phyloP scores from a whole-genome alignment of 2,888 invertebrate species.

The Diarsia rubi region DNA sequence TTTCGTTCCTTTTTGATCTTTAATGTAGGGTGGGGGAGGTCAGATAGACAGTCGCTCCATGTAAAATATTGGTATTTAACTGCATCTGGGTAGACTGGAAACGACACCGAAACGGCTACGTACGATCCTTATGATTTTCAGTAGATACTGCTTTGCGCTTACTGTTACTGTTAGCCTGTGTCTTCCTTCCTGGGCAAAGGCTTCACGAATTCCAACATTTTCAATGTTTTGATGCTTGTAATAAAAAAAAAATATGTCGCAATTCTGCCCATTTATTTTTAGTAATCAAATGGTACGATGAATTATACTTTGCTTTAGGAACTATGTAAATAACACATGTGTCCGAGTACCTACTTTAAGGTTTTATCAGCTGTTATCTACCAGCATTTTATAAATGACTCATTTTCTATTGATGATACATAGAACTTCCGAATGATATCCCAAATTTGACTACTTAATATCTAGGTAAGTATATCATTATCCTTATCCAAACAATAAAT shows the following conservation, averaged over 20 bases:
- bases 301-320: background rate
- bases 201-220: no score
- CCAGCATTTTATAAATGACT: conserved; percentile 20
- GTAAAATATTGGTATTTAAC: background rate
- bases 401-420: conserved; percentile 30
- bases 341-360: conserved; percentile 9
- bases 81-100: background rate
- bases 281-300: background rate
- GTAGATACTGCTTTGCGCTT: background rate
- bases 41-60: background rate
- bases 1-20: background rate
- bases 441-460: conserved; percentile 2
- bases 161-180: no score
- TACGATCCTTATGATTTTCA: background rate
- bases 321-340: conserved; percentile 9
- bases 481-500: background rate
- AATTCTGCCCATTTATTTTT: background rate
- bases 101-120: background rate
- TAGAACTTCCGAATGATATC: conserved; percentile 21
- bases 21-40: background rate
- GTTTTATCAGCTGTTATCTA: conserved; percentile 16
- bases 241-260: background rate
- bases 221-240: background rate
- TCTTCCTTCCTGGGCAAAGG: no score
- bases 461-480: conserved; percentile 16